Conservation (phyloP, 2,113 vertebrate species). For the Arothron firmamentum region DNA sequence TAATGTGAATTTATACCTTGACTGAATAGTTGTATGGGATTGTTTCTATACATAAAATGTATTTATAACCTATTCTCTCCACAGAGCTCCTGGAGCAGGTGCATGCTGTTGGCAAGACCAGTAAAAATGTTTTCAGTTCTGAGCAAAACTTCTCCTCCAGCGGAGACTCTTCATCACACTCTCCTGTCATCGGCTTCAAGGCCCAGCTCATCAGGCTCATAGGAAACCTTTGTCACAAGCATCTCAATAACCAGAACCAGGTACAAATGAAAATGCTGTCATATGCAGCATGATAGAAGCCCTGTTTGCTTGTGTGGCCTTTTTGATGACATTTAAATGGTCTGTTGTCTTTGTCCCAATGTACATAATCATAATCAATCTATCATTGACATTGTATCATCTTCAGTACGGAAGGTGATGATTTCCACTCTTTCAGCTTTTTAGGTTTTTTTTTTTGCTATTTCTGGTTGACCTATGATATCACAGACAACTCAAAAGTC, state of each 20-base stretch:
- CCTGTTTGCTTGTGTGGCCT: no score
- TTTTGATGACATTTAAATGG: no score
- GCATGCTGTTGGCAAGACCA: constrained; percentile 80
- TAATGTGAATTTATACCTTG: not conserved
- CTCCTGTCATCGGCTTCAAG: constrained; percentile 84
- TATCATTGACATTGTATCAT: no score
- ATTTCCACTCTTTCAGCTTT: no score
- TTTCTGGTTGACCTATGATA: no score
- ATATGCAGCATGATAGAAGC: no score
- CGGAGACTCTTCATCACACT: constrained; percentile 64
- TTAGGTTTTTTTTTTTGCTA: no score
- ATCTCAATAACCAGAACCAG: constrained; percentile 88
- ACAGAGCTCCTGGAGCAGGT: constrained; percentile 83
- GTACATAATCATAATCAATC: no score
- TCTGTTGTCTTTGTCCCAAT: no score
- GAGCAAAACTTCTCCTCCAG: constrained; percentile 69
- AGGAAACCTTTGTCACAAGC: constrained; percentile 88
- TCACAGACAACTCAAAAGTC: no score
- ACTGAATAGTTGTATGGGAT: no score
- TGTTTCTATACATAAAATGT: not conserved
- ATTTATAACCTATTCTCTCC: not conserved
- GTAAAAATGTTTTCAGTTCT: constrained; percentile 81
- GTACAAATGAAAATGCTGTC: constrained; percentile 53
- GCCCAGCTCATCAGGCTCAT: constrained; percentile 91
- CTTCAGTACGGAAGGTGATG: no score